phyloP scores from a whole-genome alignment of 2,797 vertebrate genomes.

The Ctenochaetus hawaiiensis region DNA sequence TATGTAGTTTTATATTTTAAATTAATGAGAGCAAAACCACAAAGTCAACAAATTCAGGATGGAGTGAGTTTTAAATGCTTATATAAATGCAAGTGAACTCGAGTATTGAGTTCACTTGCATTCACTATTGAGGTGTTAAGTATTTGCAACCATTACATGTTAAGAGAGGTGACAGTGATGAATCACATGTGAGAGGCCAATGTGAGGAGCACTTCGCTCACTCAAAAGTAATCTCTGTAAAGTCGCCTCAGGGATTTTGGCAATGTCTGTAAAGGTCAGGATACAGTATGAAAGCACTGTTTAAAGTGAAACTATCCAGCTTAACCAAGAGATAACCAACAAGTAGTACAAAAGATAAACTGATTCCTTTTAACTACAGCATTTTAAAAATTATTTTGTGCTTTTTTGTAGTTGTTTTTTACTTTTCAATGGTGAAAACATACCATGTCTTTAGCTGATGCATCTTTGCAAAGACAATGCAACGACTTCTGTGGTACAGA shows the following conservation, averaged over 20 bases:
- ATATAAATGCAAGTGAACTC: not conserved
- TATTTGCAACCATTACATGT: not conserved
- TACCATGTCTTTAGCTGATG: not conserved
- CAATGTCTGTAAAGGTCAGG: conserved; percentile 41
- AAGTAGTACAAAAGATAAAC: not conserved
- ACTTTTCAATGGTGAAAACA: not conserved
- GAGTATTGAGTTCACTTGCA: too few species aligned
- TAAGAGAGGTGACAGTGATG: conserved; percentile 22
- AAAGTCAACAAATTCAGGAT: not conserved
- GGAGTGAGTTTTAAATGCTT: conserved; percentile 1
- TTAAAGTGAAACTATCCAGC: conserved; percentile 1
- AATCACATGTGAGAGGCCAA: conserved; percentile 31
- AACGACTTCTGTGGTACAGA: not conserved
- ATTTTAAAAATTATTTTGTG: not conserved
- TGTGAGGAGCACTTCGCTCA: not conserved
- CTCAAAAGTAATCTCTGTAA: conserved; percentile 25
- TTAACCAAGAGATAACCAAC: not conserved
- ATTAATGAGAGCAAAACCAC: not conserved
- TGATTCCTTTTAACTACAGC: not conserved
- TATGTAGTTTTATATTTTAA: not conserved
- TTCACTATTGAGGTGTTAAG: too few species aligned
- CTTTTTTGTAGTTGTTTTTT: not conserved
- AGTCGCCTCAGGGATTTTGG: conserved; percentile 5
- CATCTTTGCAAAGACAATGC: not conserved
- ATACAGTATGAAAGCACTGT: not conserved